Evolutionary conservation across 2,888 invertebrate species (phyloP), one percentile per base, ranked within the genome.

Genomic region (Rhingia rostrata): DNA sequence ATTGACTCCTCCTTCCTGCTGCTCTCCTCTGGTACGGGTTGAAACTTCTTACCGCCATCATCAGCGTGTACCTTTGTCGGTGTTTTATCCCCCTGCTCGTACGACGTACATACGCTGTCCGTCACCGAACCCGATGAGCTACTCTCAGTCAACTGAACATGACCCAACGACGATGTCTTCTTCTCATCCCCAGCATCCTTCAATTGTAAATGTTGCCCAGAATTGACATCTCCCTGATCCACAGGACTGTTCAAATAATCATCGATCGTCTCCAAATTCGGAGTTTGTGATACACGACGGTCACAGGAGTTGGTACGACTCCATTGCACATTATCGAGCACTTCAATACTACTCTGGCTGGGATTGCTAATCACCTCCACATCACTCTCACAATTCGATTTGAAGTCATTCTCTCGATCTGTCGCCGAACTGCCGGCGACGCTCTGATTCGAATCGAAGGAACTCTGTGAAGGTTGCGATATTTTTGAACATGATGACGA

Each of bases 331-430:
- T 92, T 66, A 87, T 93, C 93, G 61, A 94, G 89, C 37, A 94
- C 93, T 91, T 94, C 94, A 72, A 95, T 94, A 88, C 95, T 95
- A 87, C 94, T 94, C 88, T 94, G 94, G 90, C 95, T 95, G 10
- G 95, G 95, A 91, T 95, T 95, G 81, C 94, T 95, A 32, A 95
- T 92, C 51, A 95, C 92, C 87, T 95, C 94, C 80, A 95, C 94
- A 88, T 95, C 95, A 90, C 95, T 95, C 87, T 94, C 94, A 81
- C 91, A 92, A 78, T 90, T 90, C 9, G 89, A 87, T 70, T 89
- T 90, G 67, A 89, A 89, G 74, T 90, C 90, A 45, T 89, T 79
- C 63, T 90, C 90, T 9, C 90, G 89, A 61, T 91, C 90, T 6
- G 89, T 89, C 70, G 90, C 89, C n/a, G 90, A 89, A 80, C 92